Base-by-base conservation (phyloP, 2,797 vertebrate species). In the Caiman crocodilus region DNA sequence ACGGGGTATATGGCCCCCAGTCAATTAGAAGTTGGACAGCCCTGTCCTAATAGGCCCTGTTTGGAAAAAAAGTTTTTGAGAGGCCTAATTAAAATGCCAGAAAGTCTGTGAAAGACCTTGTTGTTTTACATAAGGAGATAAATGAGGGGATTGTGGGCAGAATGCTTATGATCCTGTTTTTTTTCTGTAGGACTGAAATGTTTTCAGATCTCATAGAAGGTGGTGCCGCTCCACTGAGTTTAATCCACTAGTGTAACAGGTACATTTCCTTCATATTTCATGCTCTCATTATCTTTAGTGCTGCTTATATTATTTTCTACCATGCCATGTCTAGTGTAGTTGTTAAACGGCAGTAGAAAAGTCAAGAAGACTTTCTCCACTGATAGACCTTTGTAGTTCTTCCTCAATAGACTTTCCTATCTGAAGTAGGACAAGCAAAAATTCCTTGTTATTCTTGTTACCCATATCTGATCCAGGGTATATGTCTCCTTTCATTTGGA, bases 401-500 rank as follows among this genome's bases (percentile, higher is more conserved):
- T 50, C 42, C 42, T 50, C 42, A 50, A 73, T 42, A 50, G 23
- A 26, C 35, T 73, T 26, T 89, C 57, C 55, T 30, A 4, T 65
- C 88, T 74, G 42, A 74, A 23, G 2, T 0, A 55, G 28, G 26
- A 81, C 23, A 73, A 21, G 8, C 1, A 0, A 0, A 6, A 11
- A 21, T 4, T 28, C 69, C 56, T 35, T 15, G 2, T 5, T 26
- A 8, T 42, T 69, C 73, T 26, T 35, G 11, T 63, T 21, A 7
- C 0, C 0, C 10, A 23, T 18, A 14, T 2, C 42, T 69, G 1
- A 89, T 73, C 69, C 69, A 73, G 35, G 35, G 35, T 73, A 79
- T 35, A 59, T 57, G 50, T 10, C 1, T 7, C 79, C 42, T 69
- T 64, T 16, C 26, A 2, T 28, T 30, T 2, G 2, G 30, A 50